Evolutionary conservation across 2,113 vertebrate genomes (phyloP), one percentile per base, ranked within the genome.

Genomic region (Brienomyrus longianalis): DNA sequence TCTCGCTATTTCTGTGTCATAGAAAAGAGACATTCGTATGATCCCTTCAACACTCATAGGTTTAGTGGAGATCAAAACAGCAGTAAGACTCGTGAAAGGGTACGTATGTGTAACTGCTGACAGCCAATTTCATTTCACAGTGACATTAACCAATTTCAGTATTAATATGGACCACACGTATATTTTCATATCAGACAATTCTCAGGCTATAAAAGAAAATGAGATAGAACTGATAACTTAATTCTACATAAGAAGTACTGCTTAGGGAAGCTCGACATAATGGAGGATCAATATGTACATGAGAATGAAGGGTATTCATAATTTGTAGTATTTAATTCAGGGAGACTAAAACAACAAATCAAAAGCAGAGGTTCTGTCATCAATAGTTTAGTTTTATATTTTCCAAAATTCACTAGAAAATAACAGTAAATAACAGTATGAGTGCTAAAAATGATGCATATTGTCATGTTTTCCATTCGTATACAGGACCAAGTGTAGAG

Each of bases 381-480:
- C 13, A 43, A 43, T 80, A 19, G 43, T 51, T 50, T n/a, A n/a
- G n/a, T 27, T 86, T 86, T 86, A 11, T 11, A 9, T 56, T 54
- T 56, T 43, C 35, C 31, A 62, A 66, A 62, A 87, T 52, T 52
- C n/a, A 86, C 50, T 15, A 62, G 13, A 10, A 56, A 88, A 56
- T 39, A 15, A 87, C 80, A 85, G 83, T 9, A 74, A 54, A 15
- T 35, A 83, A 89, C 62, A 90, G 45, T 88, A 43, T 6, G 45
- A 88, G 47, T 83, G 31, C 43, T 39, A 39, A 48, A 90, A 23
- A 89, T 88, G 88, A 80, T 66, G 27, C 89, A 88, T 74, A 39
- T 52, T 35, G 23, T 10, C 56, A n/a, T 89, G 45, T 93, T 92
- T 56, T 88, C 86, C 89, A 43, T 90, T 52, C 88, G 85, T 88